phyloP scores from a whole-genome alignment of 2,797 vertebrate species.

The Xyrichtys novacula region DNA sequence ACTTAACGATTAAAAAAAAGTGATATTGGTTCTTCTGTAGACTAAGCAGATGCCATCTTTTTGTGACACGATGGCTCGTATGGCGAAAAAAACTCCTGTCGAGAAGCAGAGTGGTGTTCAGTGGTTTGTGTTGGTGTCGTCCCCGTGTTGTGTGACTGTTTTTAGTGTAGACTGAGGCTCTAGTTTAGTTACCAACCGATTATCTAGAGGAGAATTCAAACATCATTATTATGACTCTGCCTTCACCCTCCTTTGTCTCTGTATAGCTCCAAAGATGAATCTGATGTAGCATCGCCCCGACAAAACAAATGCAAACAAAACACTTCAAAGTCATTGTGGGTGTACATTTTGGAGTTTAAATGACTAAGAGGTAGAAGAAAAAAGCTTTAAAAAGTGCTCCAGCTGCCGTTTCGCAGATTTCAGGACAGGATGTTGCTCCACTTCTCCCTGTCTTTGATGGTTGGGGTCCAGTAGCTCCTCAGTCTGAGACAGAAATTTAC shows the following conservation, averaged over 20 bases:
- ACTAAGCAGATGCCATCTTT: slow-evolving; percentile 92
- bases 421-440: too few species aligned
- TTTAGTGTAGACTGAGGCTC: slow-evolving; percentile 89
- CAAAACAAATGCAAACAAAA: slow-evolving; percentile 80
- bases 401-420: too few species aligned
- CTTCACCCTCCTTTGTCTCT: slow-evolving; percentile 59
- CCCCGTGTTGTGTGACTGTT: slow-evolving; percentile 93
- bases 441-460: too few species aligned
- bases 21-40: slow-evolving; percentile 90
- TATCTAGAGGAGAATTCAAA: slow-evolving; percentile 68
- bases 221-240: slow-evolving; percentile 52
- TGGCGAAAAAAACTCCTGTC: slow-evolving; percentile 67
- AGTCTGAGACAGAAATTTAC: too few species aligned
- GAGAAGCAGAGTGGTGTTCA: slow-evolving; percentile 92
- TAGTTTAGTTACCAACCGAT: slow-evolving; percentile 87
- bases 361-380: background rate
- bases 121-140: slow-evolving; percentile 93
- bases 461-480: too few species aligned
- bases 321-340: slow-evolving; percentile 12
- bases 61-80: slow-evolving; percentile 90
- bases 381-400: background rate
- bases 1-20: slow-evolving; percentile 88
- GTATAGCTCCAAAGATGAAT: slow-evolving; percentile 48
- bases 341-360: background rate
- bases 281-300: slow-evolving; percentile 56